These are phyloP conservation scores for Acipenser oxyrinchus DNA, from an alignment of 2,797 vertebrate genomes.

Conservation along the genomic window DNA sequence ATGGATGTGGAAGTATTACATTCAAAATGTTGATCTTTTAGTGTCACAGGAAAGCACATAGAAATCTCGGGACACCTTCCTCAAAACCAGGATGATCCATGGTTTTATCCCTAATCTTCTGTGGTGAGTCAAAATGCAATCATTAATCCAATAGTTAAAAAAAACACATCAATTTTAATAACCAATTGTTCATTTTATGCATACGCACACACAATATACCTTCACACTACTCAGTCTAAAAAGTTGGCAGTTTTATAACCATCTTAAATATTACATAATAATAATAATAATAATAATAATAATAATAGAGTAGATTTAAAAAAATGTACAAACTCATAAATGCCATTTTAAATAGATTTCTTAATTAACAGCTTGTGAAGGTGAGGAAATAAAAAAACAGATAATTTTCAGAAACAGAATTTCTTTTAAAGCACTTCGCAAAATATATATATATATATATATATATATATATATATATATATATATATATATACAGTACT, in stretches of 20 bases:
- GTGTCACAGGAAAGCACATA: too few species aligned
- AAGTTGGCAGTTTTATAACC: constrained; percentile 17
- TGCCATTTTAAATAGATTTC: not conserved
- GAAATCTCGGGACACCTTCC: too few species aligned
- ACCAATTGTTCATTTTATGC: constrained; percentile 19
- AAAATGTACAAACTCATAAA: constrained; percentile 1
- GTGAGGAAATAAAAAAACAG: not conserved
- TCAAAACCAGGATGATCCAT: too few species aligned
- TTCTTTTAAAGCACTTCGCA: not conserved
- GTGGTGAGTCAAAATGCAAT: too few species aligned
- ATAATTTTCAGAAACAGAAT: not conserved
- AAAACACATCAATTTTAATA: constrained; percentile 14
- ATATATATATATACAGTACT: too few species aligned
- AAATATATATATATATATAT: too few species aligned
- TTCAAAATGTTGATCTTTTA: too few species aligned
- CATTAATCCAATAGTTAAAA: too few species aligned
- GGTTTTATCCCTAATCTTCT: too few species aligned
- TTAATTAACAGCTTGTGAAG: not conserved
- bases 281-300: constrained; percentile 14
- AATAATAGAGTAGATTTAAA: constrained; percentile 4
- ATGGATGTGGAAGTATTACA: too few species aligned
- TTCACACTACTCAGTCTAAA: constrained; percentile 9
- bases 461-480: too few species aligned
- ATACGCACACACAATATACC: constrained; percentile 9
- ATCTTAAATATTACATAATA: constrained; percentile 18